phyloP scores from a whole-genome alignment of 2,797 vertebrate genomes.

The Tarsius wallacei region DNA sequence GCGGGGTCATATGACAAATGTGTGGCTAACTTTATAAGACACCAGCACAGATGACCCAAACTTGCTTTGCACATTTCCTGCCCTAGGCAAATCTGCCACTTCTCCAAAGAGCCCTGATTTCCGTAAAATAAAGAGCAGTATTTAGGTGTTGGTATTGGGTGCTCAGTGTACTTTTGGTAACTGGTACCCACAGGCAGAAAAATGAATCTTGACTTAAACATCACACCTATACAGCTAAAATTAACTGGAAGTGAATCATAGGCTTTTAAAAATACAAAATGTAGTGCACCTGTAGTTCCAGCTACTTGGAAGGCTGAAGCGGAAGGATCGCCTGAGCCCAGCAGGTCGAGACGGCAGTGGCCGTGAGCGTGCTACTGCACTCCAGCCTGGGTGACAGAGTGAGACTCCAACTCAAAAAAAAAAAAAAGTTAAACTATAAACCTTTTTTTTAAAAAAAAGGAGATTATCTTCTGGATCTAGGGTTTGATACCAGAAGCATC shows the following conservation, averaged over 20 bases:
- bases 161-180: neutral
- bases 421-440: neutral
- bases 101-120: neutral
- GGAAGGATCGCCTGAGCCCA: too few relatives aligned
- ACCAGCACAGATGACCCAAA: neutral
- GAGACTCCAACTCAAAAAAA: too few relatives aligned
- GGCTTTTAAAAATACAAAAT: neutral
- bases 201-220: neutral
- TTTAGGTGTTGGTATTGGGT: neutral
- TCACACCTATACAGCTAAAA: neutral
- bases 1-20: neutral
- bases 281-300: too few relatives aligned
- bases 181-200: neutral
- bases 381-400: too few relatives aligned
- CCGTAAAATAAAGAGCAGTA: neutral
- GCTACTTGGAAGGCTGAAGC: too few relatives aligned
- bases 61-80: too few relatives aligned
- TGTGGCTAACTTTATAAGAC: neutral
- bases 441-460: neutral
- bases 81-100: neutral
- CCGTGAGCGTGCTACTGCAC: too few relatives aligned
- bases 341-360: too few relatives aligned
- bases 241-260: neutral
- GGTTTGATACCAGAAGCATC: neutral
- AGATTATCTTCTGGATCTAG: neutral